Percentiles rank a stretch among this genome's conserved stretches.
phyloP scores from a whole-genome alignment of 2,113 vertebrate genomes.

The Fukomys damarensis region DNA sequence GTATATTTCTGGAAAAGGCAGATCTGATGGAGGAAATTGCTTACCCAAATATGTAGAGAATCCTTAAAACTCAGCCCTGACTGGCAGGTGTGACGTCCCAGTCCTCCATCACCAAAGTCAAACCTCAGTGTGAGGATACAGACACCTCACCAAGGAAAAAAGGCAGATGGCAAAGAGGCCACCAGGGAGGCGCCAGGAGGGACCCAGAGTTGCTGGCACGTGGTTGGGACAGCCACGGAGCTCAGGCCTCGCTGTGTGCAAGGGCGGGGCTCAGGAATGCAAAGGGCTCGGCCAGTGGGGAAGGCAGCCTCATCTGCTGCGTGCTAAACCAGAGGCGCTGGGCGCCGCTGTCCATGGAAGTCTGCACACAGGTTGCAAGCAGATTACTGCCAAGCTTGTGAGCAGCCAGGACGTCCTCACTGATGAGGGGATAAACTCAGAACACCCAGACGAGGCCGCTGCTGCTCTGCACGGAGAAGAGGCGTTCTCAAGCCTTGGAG shows the following conservation, averaged over 20 bases:
- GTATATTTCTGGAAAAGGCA: neutral
- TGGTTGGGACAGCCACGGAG: neutral
- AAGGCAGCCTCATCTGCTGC: too few relatives aligned
- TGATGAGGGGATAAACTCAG: neutral
- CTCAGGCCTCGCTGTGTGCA: fast-evolving
- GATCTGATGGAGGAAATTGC: neutral
- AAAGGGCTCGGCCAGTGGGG: neutral
- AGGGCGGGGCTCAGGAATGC: neutral
- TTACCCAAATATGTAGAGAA: too few relatives aligned
- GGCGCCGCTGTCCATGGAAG: neutral
- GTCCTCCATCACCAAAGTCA: neutral
- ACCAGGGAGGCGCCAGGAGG: neutral
- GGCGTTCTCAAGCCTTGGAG: neutral
- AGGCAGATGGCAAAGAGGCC: neutral
- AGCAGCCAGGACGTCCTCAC: neutral
- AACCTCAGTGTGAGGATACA: neutral
- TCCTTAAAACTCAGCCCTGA: neutral
- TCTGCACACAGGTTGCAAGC: neutral
- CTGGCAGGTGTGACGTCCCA: neutral
- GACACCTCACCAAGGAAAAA: neutral
- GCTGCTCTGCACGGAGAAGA: neutral
- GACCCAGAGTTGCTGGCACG: neutral
- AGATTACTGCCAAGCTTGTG: neutral
- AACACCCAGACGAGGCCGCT: neutral
- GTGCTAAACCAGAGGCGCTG: neutral